Evolutionary conservation across 2,113 vertebrate genomes (phyloP).

Genomic region (Marmota flaviventris): DNA sequence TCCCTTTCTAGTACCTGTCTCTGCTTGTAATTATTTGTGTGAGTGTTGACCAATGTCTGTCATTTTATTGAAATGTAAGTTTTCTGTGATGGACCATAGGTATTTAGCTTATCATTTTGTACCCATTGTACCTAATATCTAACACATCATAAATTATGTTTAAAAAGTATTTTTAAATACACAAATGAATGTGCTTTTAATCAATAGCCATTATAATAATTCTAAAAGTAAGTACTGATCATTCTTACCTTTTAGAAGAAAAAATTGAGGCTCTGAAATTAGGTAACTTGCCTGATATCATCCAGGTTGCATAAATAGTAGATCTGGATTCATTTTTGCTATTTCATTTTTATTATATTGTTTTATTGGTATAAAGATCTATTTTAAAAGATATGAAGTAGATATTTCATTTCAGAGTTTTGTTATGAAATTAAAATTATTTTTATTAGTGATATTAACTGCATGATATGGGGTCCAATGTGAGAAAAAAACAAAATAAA

Average conservation of each 20-base stretch:
- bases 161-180: not conserved
- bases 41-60: not conserved
- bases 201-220: slow-evolving; percentile 14
- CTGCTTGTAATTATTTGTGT: not conserved
- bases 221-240: not conserved
- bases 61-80: not conserved
- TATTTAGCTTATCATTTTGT: not conserved
- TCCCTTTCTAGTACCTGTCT: not conserved
- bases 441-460: not conserved
- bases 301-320: not conserved
- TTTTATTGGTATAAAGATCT: not conserved
- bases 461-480: not conserved
- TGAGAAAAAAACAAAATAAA: not conserved
- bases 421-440: not conserved
- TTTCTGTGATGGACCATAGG: not conserved
- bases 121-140: not conserved
- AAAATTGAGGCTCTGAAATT: not conserved
- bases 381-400: slow-evolving; percentile 29
- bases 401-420: not conserved
- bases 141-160: not conserved
- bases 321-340: not conserved
- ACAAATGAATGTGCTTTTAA: not conserved
- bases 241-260: not conserved
- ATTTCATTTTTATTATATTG: not conserved
- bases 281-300: not conserved